Base-by-base conservation (phyloP, 2,113 vertebrate species). In the Leucopsar rothschildi region DNA sequence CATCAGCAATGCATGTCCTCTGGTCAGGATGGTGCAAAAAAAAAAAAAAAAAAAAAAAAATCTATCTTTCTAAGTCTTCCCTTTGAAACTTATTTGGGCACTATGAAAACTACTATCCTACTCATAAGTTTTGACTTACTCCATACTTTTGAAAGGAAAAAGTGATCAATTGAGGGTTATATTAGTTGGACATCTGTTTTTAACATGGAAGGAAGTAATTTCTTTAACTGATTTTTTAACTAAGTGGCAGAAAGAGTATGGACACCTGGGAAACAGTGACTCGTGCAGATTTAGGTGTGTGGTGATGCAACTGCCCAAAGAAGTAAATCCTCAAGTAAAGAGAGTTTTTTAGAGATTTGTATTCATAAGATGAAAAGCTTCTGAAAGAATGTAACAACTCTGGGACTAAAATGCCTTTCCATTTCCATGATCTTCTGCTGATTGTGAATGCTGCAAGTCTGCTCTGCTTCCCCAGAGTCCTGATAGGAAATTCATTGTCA, bases 371-470 rank as follows among this genome's bases (percentile, higher is more conserved):
- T 90, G 84, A 87, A 90, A 92, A 94, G 71, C 80, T 72, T 87
- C 66, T 70, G 68, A 90, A 88, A 81, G 63, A 94, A 88, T 84
- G 28, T 60, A 92, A 61, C 75, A 85, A 87, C 52, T 88, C 82
- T 65, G 92, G 75, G 86, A 86, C 88, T 93, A 60, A 89, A 86
- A 49, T 69, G 83, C 60, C 47, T 95, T 95, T 86, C 85, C 55
- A 44, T 78, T 91, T 73, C 88, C 90, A 78, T 56, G 77, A 86
- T 92, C 88, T 88, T 90, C 91, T 91, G 33, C 80, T 92, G 86
- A 80, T 93, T 97, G 90, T 83, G 80, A 79, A 94, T 97, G 90
- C 93, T 95, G 76, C 19, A 90, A 84, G 61, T 55, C 92, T 93
- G n/a, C 70, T 86, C 61, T 69, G 35, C 83, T 93, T 96, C 90